Evolutionary conservation across 2,113 vertebrate species (phyloP).

Genomic region (Microcebus griseorufus): DNA sequence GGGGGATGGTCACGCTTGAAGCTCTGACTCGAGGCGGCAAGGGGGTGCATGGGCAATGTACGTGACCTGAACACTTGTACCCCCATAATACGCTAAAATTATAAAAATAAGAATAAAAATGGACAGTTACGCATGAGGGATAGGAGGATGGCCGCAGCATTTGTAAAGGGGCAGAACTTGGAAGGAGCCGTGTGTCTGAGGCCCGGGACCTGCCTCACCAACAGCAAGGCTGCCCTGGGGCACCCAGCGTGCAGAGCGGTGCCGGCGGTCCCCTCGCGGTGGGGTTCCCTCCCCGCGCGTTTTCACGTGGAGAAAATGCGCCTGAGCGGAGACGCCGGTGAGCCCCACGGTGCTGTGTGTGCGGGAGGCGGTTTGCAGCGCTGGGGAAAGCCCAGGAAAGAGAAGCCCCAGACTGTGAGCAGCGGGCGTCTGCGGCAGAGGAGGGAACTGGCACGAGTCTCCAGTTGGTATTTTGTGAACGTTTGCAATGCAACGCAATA

Average conservation of each 20-base stretch:
- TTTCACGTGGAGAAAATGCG: not conserved
- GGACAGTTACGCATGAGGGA: not conserved
- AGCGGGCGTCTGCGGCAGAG: not conserved
- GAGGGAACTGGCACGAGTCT: not conserved
- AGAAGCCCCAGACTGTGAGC: rapidly evolving
- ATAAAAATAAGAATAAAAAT: not conserved
- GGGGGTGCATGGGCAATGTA: too few species aligned
- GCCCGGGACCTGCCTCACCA: rapidly evolving
- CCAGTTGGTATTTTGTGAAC: too few species aligned
- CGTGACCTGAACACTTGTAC: too few species aligned
- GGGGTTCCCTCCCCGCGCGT: too few species aligned
- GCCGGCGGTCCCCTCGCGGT: rapidly evolving
- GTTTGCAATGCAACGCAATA: not conserved
- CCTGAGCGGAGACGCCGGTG: not conserved
- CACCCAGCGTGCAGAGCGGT: not conserved
- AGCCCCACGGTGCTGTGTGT: not conserved
- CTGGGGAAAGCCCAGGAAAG: not conserved
- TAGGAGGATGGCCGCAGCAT: not conserved
- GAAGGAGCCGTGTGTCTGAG: not conserved
- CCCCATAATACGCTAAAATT: too few species aligned
- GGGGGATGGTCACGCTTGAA: too few species aligned
- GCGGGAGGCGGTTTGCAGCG: not conserved
- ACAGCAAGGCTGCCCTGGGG: too few species aligned
- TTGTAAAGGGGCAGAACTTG: not conserved
- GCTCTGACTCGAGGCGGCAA: too few species aligned